Conservation (phyloP, 92 coral and sea anemone species). For the Anthopleura xanthogrammica region DNA sequence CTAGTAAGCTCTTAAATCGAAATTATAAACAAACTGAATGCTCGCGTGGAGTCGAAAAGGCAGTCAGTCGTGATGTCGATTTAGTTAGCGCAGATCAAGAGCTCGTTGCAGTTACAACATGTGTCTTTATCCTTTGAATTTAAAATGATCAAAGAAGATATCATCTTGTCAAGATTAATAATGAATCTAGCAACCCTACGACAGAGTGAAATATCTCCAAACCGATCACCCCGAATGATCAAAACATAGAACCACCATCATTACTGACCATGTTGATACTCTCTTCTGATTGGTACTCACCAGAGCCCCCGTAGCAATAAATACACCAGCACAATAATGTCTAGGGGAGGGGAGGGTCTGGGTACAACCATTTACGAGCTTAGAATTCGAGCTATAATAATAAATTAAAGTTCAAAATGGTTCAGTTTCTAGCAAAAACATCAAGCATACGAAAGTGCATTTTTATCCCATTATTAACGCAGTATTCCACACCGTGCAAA, state of each 20-base stretch:
- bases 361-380: not conserved
- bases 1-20: slow-evolving; percentile 18
- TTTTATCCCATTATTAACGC: not conserved
- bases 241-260: not conserved
- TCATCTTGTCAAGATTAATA: slow-evolving; percentile 1
- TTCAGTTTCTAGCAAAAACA: not conserved
- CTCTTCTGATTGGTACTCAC: not conserved
- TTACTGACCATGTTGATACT: not conserved
- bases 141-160: not conserved
- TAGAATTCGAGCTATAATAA: not conserved
- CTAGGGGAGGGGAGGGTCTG: not conserved
- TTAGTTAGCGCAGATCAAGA: slow-evolving; percentile 1
- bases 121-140: slow-evolving; percentile 8
- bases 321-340: not conserved
- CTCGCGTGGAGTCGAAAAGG: not conserved
- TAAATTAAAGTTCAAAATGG: not conserved
- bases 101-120: not conserved
- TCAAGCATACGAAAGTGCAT: too few relatives aligned
- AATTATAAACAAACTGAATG: slow-evolving; percentile 32
- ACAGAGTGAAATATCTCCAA: not conserved
- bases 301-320: not conserved
- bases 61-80: slow-evolving; percentile 19
- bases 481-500: not conserved
- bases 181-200: not conserved
- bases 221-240: not conserved